A percentile compares a stretch with the other conserved stretches of the same genome.
phyloP scores from a whole-genome alignment of 2,113 vertebrate species.

The Trogon surrucura region DNA sequence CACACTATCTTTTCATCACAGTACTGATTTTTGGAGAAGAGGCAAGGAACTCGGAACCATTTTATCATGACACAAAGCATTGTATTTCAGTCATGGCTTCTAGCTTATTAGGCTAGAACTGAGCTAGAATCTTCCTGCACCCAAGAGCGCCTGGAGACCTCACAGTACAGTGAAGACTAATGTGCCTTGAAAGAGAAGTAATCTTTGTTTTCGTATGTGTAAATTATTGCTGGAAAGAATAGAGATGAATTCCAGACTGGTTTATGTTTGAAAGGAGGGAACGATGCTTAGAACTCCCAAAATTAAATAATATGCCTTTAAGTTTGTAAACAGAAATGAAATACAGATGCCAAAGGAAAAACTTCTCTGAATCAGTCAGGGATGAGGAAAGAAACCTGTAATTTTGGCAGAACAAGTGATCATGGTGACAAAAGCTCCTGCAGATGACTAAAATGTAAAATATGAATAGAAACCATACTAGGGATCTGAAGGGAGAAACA shows the following conservation, averaged over 20 bases:
- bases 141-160: background rate
- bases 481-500: background rate
- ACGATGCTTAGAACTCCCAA: background rate
- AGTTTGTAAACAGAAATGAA: constrained; percentile 16
- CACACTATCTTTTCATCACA: background rate
- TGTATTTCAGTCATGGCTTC: background rate
- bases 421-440: background rate
- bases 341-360: background rate
- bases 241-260: background rate
- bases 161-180: background rate
- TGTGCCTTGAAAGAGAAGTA: background rate
- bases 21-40: background rate
- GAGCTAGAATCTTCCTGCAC: background rate
- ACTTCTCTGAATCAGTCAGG: background rate
- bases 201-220: background rate
- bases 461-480: background rate
- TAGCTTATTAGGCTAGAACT: background rate
- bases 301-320: background rate
- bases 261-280: background rate
- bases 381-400: background rate
- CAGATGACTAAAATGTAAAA: background rate
- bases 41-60: background rate
- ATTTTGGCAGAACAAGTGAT: background rate
- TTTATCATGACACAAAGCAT: background rate
- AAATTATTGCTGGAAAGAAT: constrained; percentile 6